A percentile compares a stretch with the other conserved stretches of the same genome.
These are phyloP conservation scores for Gopherus evgoodei DNA, from an alignment of 2,113 vertebrate species.

Conservation along the genomic window DNA sequence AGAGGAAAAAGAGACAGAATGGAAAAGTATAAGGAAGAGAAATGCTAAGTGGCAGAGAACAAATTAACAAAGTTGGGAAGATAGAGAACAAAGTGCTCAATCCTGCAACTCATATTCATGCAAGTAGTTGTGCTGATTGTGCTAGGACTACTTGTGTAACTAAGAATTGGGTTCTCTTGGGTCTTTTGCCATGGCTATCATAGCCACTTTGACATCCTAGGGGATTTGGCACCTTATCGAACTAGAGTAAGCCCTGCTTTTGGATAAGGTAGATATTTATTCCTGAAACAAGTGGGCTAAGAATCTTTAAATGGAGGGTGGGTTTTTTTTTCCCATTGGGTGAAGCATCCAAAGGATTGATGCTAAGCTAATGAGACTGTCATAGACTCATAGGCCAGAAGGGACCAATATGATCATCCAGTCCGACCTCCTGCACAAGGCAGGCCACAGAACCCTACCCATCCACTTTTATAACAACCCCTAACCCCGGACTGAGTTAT, in stretches of 20 bases:
- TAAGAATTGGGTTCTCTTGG: not conserved
- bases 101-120: not conserved
- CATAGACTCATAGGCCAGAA: too few species aligned
- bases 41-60: not conserved
- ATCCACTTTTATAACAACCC: too few species aligned
- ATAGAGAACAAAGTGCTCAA: not conserved
- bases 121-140: not conserved
- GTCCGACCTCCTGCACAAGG: too few species aligned
- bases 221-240: not conserved
- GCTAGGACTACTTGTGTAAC: not conserved
- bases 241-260: not conserved
- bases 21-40: not conserved
- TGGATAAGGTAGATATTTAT: not conserved
- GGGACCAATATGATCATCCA: too few species aligned
- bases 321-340: not conserved
- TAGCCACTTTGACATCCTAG: not conserved
- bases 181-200: not conserved
- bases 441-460: too few species aligned
- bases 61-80: not conserved
- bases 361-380: not conserved
- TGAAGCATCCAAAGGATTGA: not conserved
- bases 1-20: not conserved
- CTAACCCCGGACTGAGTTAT: too few species aligned
- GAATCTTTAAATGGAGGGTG: not conserved
- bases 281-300: not conserved